phyloP scores from a whole-genome alignment of 2,797 vertebrate species.

The Lithobates sylvaticus region DNA sequence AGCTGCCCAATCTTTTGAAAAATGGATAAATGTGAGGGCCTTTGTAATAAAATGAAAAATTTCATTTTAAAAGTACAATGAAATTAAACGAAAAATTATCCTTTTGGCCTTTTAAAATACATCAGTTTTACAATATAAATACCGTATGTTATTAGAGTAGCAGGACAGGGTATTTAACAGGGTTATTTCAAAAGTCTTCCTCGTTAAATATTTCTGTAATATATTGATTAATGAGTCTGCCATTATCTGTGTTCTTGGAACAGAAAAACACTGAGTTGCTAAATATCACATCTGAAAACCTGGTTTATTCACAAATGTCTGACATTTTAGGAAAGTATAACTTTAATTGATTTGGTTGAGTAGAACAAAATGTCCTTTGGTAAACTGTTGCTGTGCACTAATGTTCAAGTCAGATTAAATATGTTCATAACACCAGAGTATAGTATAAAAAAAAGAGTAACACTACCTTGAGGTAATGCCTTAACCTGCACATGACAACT shows the following conservation, averaged over 20 bases:
- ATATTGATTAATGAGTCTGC: constrained; percentile 40
- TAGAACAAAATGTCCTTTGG: constrained; percentile 13
- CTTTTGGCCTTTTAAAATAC: constrained; percentile 9
- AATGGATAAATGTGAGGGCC: not conserved
- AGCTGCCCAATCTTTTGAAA: not conserved
- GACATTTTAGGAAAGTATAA: constrained; percentile 34
- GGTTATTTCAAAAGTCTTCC: constrained; percentile 30
- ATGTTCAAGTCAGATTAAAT: not conserved
- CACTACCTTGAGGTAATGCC: too few species aligned
- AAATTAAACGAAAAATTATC: constrained; percentile 16
- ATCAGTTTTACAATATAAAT: not conserved
- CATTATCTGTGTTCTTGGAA: constrained; percentile 27
- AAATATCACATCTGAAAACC: constrained; percentile 41
- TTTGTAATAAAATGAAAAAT: not conserved
- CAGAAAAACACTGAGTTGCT: not conserved
- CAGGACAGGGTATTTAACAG: not conserved
- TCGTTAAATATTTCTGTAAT: constrained; percentile 9
- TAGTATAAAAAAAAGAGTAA: too few species aligned
- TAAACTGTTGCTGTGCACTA: not conserved
- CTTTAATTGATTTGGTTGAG: constrained; percentile 35
- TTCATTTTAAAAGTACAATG: not conserved
- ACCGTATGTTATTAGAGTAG: constrained; percentile 8
- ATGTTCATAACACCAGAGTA: not conserved
- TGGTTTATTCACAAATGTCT: constrained; percentile 44
- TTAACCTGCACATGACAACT: not conserved